Base-by-base conservation (phyloP, 1,140 invertebrate genomes). In the Panulirus ornatus region DNA sequence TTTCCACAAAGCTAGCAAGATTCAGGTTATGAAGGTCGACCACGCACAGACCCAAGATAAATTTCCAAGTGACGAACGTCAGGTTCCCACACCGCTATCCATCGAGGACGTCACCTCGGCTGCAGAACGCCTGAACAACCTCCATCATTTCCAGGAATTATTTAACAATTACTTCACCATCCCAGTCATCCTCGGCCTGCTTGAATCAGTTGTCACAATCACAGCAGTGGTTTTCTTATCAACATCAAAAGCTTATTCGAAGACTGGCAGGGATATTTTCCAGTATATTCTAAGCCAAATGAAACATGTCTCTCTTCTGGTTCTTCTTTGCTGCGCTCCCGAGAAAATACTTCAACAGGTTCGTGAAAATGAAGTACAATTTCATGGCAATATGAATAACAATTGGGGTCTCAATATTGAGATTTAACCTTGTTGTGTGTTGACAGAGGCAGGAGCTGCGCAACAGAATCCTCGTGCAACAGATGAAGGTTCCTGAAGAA, bases 91-190 rank as follows among this genome's bases (percentile, higher is more conserved):
- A n/a, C n/a, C n/a, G n/a, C n/a, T n/a, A n/a, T n/a, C n/a, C n/a
- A n/a, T 16, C 44, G 19, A 19, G 19, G 54, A 58, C 19, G 11
- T 58, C 54, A 19, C 54, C 54, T 1, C n/a, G 16, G 54, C 54
- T 14, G 19, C 54, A 14, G 54, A 58, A 16, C 54, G 3, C 54
- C 54, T 79, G 42, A 22, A 44, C 42, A 11, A 14, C 5, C 22
- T 47, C n/a, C 76, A 79, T 16, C 76, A 79, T 2, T 36, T 40
- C 42, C 76, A 79, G n/a, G 42, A 19, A 30, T 8, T 44, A 27
- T 27, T 79, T n/a, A 79, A 79, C 38, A 6, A 27, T 3, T 79
- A 79, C 76, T 79, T 51, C 40, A 51, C 76, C 5, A 19, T 51
- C 11, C 76, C 76, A n/a, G 40, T 79, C n/a, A 0, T 22, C 11